These are phyloP conservation scores for Oncorhynchus clarkii DNA, from an alignment of 2,113 vertebrate species.

Conservation along the genomic window DNA sequence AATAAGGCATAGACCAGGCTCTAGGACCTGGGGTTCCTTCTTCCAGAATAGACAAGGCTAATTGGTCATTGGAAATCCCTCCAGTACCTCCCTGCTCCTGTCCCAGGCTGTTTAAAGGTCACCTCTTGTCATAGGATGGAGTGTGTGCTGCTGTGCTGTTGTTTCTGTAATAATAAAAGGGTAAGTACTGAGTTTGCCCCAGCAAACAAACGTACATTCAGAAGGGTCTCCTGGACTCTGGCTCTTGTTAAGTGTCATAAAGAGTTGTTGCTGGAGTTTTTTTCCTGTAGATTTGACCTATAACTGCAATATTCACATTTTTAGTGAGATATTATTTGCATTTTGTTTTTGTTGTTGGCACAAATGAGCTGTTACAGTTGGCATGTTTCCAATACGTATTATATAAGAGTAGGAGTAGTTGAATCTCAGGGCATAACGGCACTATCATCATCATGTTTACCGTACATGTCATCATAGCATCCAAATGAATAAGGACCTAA, in stretches of 20 bases:
- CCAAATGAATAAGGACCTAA: too few species aligned
- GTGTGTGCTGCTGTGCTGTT: constrained; percentile 30
- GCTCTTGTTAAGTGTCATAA: background rate
- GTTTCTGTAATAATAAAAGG: constrained; percentile 51
- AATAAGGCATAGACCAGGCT: background rate
- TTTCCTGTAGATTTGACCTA: too few species aligned
- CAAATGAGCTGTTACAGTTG: too few species aligned
- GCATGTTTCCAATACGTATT: too few species aligned
- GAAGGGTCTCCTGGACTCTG: background rate
- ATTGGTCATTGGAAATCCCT: constrained; percentile 66
- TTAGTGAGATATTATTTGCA: background rate
- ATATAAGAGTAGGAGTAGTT: too few species aligned
- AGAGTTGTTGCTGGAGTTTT: background rate
- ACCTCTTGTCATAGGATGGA: constrained; percentile 56
- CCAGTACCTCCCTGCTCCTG: constrained; percentile 27
- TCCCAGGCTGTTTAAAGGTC: constrained; percentile 62
- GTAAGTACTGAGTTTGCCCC: constrained; percentile 44
- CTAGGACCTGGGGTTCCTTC: constrained; percentile 32
- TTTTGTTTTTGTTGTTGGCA: too few species aligned
- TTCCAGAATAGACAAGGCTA: constrained; percentile 33
- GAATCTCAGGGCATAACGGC: too few species aligned
- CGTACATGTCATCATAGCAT: too few species aligned
- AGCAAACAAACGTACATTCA: constrained; percentile 39
- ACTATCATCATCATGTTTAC: too few species aligned
- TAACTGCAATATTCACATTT: background rate